Evolutionary conservation across 2,113 vertebrate species (phyloP).

Genomic region (Gallinago paraguaiae): DNA sequence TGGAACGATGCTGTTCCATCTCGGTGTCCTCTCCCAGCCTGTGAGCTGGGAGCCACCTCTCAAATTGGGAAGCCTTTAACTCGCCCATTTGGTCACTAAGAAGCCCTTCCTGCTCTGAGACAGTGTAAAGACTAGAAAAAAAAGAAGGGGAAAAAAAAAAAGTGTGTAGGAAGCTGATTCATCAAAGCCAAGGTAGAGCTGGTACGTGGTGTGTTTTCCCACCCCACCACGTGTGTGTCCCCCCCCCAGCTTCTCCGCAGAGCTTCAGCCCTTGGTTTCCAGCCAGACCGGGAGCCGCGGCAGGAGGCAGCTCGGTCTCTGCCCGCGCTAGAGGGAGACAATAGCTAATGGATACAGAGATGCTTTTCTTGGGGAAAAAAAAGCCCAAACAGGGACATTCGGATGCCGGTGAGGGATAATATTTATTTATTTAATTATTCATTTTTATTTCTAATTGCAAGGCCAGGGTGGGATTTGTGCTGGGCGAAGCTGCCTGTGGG

Average conservation of each 20-base stretch:
- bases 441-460: neutral
- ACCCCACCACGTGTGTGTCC: neutral
- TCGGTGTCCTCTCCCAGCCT: neutral
- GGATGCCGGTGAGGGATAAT: neutral
- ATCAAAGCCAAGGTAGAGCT: neutral
- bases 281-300: neutral
- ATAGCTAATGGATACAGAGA: conserved; percentile 20
- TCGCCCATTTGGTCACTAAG: rapidly evolving
- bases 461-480: neutral
- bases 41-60: neutral
- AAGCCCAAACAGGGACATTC: neutral
- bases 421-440: neutral
- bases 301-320: neutral
- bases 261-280: neutral
- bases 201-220: neutral
- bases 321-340: conserved; percentile 69
- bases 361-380: neutral
- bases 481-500: rapidly evolving
- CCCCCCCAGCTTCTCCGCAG: neutral
- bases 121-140: neutral
- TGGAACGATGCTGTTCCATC: neutral
- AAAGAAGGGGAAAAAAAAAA: rapidly evolving
- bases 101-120: neutral
- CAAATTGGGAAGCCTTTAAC: neutral
- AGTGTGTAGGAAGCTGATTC: neutral